Conservation (phyloP, 2,888 invertebrate species). For the Uropetala carovei region DNA sequence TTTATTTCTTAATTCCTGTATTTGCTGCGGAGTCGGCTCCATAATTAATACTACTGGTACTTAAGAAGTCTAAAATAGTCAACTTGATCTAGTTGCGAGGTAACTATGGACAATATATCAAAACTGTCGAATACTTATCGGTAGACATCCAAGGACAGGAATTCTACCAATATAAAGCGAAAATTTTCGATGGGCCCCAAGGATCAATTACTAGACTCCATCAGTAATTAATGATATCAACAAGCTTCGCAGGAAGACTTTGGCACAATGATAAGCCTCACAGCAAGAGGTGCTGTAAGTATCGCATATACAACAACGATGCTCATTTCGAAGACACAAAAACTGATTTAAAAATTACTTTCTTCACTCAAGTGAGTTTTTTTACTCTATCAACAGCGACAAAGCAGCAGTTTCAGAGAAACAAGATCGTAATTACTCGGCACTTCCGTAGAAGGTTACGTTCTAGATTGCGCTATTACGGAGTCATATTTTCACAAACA, state of each 20-base stretch:
- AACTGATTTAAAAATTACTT: not conserved
- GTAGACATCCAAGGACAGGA: not conserved
- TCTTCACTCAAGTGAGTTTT: not conserved
- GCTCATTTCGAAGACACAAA: constrained; percentile 36
- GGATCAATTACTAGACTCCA: constrained; percentile 9
- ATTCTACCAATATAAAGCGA: not conserved
- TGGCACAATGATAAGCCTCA: constrained; percentile 43
- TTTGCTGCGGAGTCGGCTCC: constrained; percentile 69
- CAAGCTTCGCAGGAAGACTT: constrained; percentile 55
- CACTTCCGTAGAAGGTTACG: constrained; percentile 32
- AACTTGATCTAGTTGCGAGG: constrained; percentile 45
- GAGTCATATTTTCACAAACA: constrained; percentile 41
- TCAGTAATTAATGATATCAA: constrained; percentile 52
- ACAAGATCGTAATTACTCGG: constrained; percentile 53
- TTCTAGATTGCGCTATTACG: constrained; percentile 13
- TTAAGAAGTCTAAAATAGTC: not conserved
- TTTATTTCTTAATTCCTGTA: constrained; percentile 70
- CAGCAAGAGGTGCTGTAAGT: constrained; percentile 39
- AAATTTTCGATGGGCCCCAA: not conserved
- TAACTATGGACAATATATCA: not conserved
- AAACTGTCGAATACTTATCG: not conserved
- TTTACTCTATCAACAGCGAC: not conserved
- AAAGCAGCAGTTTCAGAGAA: constrained; percentile 13
- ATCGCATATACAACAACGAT: not conserved
- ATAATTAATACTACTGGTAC: constrained; percentile 66